Base-by-base conservation (phyloP, 2,113 vertebrate genomes). In the Aramus guarauna region DNA sequence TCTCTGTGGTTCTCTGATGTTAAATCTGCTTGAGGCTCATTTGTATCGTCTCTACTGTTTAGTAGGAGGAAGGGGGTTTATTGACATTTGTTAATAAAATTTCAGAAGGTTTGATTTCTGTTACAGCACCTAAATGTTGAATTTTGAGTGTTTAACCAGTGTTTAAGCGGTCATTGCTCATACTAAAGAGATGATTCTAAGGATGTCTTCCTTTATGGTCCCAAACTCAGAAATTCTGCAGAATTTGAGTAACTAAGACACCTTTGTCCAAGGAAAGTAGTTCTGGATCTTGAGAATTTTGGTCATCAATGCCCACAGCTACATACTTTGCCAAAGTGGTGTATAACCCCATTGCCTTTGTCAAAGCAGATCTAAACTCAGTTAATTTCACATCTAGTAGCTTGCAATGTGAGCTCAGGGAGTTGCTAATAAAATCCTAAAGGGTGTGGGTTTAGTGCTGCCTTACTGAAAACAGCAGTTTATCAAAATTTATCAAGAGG, bases 81-180 rank as follows among this genome's bases (percentile, higher is more conserved):
- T 85, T 77, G 32, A 26, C 9, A 16, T 55, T 24, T 79, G 36
- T 21, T 36, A 69, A 56, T 73, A 84, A 47, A 19, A n/a, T 64
- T 19, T 89, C 36, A 63, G 56, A 88, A 67, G 23, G 16, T 45
- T 43, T 94, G 8, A 29, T 84, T 96, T 96, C 63, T 93, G 43
- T 78, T 83, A 62, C 30, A 88, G 72, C 56, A 81, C 27, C 12
- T 30, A 79, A 58, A 79, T 71, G 10, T 15, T 77, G 59, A 67
- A 39, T 20, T 81, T 58, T 39, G 52, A 11, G 5, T 79, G 52
- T 76, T 90, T 53, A 76, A 37, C 29, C 9, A 12, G 5, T 73
- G 50, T 41, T 41, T 41, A 55, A 74, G 59, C 1, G 1, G 15
- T 55, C 3, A 0, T 6, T 1, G 3, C 62, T 64, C 18, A 11